phyloP scores from a whole-genome alignment of 2,797 vertebrate genomes.

The Acrocephalus scirpaceus region DNA sequence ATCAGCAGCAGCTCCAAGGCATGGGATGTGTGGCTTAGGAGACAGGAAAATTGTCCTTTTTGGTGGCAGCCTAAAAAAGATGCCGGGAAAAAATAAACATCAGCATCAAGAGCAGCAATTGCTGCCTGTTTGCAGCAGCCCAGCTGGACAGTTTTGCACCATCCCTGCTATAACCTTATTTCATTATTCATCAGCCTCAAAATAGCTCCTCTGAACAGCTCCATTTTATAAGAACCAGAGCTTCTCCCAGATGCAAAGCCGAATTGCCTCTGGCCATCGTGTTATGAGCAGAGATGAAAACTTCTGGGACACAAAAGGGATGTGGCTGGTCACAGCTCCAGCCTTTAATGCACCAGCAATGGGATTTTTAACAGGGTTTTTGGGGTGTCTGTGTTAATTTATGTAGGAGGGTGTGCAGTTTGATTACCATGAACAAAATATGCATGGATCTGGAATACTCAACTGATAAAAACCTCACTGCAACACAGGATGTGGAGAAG shows the following conservation, averaged over 20 bases:
- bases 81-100: not conserved
- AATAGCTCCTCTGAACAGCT: not conserved
- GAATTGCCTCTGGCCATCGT: not conserved
- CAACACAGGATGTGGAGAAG: accelerated
- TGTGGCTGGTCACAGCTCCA: not conserved
- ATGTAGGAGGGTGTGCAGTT: accelerated
- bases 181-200: not conserved
- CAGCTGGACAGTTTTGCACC: not conserved
- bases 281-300: not conserved
- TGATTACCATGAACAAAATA: not conserved
- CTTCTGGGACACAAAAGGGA: not conserved
- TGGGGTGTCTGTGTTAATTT: not conserved
- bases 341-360: not conserved
- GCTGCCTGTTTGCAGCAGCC: not conserved
- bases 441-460: accelerated
- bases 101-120: not conserved
- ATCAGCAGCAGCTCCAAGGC: not conserved
- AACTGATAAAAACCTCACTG: not conserved
- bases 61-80: not conserved
- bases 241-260: not conserved
- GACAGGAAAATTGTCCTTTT: not conserved
- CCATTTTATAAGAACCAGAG: not conserved
- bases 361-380: not conserved
- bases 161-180: not conserved
- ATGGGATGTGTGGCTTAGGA: not conserved